A percentile compares a stretch with the other conserved stretches of the same genome.
Conservation (phyloP, 2,888 invertebrate species). For the Harpalus rufipes region DNA sequence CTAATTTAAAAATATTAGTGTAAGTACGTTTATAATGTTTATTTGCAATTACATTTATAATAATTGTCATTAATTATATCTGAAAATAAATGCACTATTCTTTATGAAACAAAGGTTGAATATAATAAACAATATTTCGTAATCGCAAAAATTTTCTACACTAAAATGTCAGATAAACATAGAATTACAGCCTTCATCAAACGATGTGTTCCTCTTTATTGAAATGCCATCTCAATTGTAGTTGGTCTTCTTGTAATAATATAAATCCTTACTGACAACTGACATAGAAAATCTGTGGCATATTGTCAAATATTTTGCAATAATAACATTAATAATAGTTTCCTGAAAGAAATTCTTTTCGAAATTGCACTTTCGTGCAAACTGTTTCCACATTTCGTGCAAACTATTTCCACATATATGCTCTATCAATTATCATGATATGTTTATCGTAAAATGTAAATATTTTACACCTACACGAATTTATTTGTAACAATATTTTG, state of each 20-base stretch:
- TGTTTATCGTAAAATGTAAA: conserved; percentile 55
- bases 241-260: conserved; percentile 4
- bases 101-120: conserved; percentile 3
- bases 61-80: neutral
- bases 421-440: conserved; percentile 14
- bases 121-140: conserved; percentile 3
- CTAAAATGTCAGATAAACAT: conserved; percentile 34
- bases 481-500: conserved; percentile 21
- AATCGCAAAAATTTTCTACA: conserved; percentile 9
- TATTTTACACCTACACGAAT: conserved; percentile 37
- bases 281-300: conserved; percentile 22
- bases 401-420: conserved; percentile 9
- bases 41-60: neutral
- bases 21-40: too few relatives aligned
- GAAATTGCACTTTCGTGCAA: conserved; percentile 4
- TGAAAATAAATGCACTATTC: neutral
- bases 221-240: conserved; percentile 11
- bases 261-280: conserved; percentile 24
- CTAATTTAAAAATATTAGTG: too few relatives aligned
- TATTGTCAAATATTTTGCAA: conserved; percentile 22
- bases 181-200: conserved; percentile 14
- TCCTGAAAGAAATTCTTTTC: conserved; percentile 2
- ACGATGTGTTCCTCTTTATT: neutral
- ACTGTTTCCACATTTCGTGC: neutral
- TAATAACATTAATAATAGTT: conserved; percentile 10